phyloP scores from a whole-genome alignment of 1,140 invertebrate species.

The Copidosoma floridanum region DNA sequence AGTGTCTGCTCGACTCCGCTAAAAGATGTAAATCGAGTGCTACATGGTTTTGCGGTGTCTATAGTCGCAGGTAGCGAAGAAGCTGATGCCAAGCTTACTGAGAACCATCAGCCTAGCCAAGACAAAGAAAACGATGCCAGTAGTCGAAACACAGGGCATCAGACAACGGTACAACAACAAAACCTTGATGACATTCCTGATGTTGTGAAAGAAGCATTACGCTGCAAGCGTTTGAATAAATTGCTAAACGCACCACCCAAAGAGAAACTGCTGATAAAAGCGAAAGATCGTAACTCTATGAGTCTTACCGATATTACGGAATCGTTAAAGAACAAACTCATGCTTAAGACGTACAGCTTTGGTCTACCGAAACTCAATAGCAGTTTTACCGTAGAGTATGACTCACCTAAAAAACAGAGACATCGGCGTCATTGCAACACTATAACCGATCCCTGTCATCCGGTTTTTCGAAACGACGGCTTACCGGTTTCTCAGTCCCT shows the following conservation, averaged over 20 bases:
- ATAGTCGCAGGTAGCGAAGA: slow-evolving; percentile 63
- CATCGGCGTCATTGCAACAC: slow-evolving; percentile 58
- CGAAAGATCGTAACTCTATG: slow-evolving; percentile 45
- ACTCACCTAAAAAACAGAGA: slow-evolving; percentile 29
- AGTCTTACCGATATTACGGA: slow-evolving; percentile 47
- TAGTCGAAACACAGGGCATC: neutral
- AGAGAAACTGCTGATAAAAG: slow-evolving; percentile 30
- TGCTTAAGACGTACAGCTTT: slow-evolving; percentile 48
- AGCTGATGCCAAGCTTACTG: slow-evolving; percentile 36
- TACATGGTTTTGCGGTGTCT: slow-evolving; percentile 69
- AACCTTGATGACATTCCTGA: slow-evolving; percentile 52
- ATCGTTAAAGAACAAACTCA: slow-evolving; percentile 34
- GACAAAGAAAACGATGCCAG: neutral
- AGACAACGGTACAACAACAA: no score
- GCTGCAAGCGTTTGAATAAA: slow-evolving; percentile 54
- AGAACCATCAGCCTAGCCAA: neutral
- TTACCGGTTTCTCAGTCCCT: slow-evolving; percentile 69
- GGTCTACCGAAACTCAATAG: slow-evolving; percentile 48
- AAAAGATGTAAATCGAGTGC: slow-evolving; percentile 67
- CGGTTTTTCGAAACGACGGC: slow-evolving; percentile 71
- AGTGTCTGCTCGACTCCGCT: slow-evolving; percentile 74
- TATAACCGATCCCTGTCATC: slow-evolving; percentile 75
- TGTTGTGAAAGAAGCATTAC: slow-evolving; percentile 50
- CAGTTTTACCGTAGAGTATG: slow-evolving; percentile 44
- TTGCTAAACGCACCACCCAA: slow-evolving; percentile 36